Evolutionary conservation across 2,888 invertebrate genomes (phyloP), one percentile per base, ranked within the genome.

Genomic region (Listrodromus nycthemerus): DNA sequence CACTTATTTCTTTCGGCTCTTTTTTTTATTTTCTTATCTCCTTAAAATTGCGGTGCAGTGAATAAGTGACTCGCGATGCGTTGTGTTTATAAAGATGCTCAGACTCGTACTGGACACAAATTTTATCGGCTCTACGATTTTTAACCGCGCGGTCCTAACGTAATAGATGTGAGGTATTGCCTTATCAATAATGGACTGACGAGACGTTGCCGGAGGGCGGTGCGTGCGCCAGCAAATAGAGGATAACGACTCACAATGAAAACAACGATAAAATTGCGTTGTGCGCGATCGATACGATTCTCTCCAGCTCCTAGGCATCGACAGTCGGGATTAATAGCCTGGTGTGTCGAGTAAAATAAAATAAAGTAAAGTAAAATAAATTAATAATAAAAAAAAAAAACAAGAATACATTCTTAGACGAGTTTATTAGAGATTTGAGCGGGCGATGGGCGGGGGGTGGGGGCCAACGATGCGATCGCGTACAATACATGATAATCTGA

Each of bases 221-320:
- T 45, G 55, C 30, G 45, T 37, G 65, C 27, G 52, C 63, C 21
- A 45, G 73, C 27, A 79, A 79, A 80, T 48, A 55, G 58, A 74
- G 80, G 73, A 70, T 74, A 82, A 74, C 61, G 71, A 67, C 65
- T 55, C 55, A 33, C 65, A 70, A 69, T 75, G 70, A 70, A 81
- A 76, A 81, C 41, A 75, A 33, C 70, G 41, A 75, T 50, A 37
- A 73, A 30, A 74, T 30, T 61, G 41, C 33, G 30, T 30, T 69
- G 52, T 52, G 21, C 19, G 52, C 30, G 61, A 19, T 30, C 13
- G 37, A 48, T 48, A 19, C 50, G 48, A 27, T 30, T 67, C 67
- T 50, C 50, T 50, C 48, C 24, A 27, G 33, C 61, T 61, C 21
- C 10, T 55, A 21, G 21, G 24, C 52, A 10, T 55, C 63, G 63